Percentiles rank a stretch among this genome's conserved stretches.
phyloP scores from a whole-genome alignment of 2,888 invertebrate genomes.

The Mactromeris polynyma region DNA sequence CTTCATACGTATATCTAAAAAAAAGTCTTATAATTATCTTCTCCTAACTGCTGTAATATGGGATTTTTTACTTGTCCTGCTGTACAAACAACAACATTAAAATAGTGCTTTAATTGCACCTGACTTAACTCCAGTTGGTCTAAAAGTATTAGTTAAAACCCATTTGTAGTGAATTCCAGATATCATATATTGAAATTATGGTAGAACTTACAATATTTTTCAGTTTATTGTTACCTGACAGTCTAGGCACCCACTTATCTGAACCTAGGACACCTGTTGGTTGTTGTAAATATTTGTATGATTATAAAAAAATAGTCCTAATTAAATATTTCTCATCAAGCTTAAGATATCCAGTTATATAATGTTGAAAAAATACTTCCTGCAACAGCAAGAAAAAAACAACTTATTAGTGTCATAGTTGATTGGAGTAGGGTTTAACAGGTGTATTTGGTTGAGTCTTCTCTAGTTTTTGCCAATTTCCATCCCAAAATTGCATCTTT shows the following conservation, averaged over 20 bases:
- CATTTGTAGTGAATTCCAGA: background rate
- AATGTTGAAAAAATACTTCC: background rate
- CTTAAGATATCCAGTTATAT: background rate
- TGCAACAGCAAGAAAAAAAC: background rate
- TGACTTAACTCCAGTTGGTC: too few species aligned
- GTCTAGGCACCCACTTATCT: too few species aligned
- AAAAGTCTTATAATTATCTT: too few species aligned
- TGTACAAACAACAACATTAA: too few species aligned
- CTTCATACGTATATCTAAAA: too few species aligned
- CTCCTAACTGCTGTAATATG: too few species aligned
- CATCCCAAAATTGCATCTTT: background rate
- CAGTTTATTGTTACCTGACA: too few species aligned
- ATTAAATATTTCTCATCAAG: background rate
- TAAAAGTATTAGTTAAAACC: too few species aligned
- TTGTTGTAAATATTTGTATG: background rate
- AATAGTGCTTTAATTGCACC: too few species aligned
- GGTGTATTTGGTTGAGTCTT: background rate
- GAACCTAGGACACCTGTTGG: background rate
- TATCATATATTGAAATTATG: constrained; percentile 13
- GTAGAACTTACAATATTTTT: too few species aligned
- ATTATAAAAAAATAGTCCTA: background rate
- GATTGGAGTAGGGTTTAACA: background rate
- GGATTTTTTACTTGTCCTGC: too few species aligned
- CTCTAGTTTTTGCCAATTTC: background rate
- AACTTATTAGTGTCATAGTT: constrained; percentile 10